phyloP scores from a whole-genome alignment of 1,140 invertebrate genomes.

The Drosophila sulfurigaster region DNA sequence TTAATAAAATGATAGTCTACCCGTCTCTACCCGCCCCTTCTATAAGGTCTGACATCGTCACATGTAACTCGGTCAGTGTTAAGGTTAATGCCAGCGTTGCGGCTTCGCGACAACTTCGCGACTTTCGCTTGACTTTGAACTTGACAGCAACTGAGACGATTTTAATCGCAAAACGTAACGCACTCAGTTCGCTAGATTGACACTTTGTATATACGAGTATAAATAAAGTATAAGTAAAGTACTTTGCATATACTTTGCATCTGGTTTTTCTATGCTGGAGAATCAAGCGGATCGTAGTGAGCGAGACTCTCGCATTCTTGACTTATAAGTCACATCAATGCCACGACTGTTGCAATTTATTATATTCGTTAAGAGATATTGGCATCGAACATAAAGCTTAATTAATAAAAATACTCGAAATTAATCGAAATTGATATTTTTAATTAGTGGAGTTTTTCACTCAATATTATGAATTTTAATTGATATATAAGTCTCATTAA shows the following conservation, averaged over 20 bases:
- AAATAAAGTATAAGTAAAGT: no score
- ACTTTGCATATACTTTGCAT: neutral
- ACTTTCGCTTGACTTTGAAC: conserved; percentile 51
- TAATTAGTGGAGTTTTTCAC: no score
- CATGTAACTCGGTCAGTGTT: conserved; percentile 45
- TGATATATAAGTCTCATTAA: no score
- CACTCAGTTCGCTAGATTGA: neutral
- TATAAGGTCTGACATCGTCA: neutral
- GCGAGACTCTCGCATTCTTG: conserved; percentile 5
- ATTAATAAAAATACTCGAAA: conserved; percentile 2
- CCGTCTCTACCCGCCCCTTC: neutral
- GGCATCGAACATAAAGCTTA: neutral
- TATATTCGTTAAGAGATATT: neutral
- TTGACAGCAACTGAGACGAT: conserved; percentile 17
- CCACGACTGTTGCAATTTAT: conserved; percentile 1
- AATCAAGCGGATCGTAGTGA: neutral
- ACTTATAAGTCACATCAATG: conserved; percentile 8
- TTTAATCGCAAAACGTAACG: neutral
- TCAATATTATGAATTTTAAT: no score
- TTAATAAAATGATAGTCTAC: conserved; percentile 13
- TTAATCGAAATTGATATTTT: neutral
- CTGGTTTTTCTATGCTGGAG: neutral
- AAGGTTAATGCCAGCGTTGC: conserved; percentile 33
- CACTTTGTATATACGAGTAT: no score
- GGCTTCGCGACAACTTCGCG: neutral